Evolutionary conservation across 2,113 vertebrate genomes (phyloP).

Genomic region (Cephalophus harveyi): DNA sequence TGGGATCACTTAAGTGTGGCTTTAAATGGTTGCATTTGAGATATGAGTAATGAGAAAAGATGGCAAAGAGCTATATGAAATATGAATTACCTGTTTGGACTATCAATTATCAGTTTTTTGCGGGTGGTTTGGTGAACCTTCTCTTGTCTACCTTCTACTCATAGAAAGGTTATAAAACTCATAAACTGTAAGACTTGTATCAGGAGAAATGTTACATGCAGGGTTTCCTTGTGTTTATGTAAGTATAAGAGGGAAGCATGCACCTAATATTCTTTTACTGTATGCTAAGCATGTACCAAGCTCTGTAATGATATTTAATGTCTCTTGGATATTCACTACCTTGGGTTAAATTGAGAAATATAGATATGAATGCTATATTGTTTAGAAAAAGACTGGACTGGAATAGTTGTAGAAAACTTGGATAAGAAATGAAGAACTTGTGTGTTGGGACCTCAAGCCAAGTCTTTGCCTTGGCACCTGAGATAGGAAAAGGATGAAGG

Average conservation of each 20-base stretch:
- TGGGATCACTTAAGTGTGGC: not conserved
- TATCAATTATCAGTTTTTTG: not conserved
- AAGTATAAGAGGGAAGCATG: not conserved
- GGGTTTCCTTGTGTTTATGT: not conserved
- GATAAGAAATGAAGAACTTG: not conserved
- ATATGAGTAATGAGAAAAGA: not conserved
- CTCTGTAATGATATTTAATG: constrained; percentile 13
- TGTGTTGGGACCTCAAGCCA: not conserved
- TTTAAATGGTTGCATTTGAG: not conserved
- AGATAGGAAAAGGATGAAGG: not conserved
- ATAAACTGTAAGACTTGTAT: not conserved
- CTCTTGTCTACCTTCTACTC: not conserved
- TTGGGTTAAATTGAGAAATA: constrained; percentile 44
- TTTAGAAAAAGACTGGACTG: not conserved
- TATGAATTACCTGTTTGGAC: not conserved
- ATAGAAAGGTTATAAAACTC: not conserved
- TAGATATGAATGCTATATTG: not conserved
- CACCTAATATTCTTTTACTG: not conserved
- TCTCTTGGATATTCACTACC: not conserved
- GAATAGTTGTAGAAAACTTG: not conserved
- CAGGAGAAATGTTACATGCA: not conserved
- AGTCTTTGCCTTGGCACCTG: not conserved
- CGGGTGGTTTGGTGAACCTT: not conserved
- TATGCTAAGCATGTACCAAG: not conserved
- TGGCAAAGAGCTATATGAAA: not conserved